Evolutionary conservation across 2,797 vertebrate genomes (phyloP), one percentile per base, ranked within the genome.

Genomic region (Chlorospingus semifuscus): DNA sequence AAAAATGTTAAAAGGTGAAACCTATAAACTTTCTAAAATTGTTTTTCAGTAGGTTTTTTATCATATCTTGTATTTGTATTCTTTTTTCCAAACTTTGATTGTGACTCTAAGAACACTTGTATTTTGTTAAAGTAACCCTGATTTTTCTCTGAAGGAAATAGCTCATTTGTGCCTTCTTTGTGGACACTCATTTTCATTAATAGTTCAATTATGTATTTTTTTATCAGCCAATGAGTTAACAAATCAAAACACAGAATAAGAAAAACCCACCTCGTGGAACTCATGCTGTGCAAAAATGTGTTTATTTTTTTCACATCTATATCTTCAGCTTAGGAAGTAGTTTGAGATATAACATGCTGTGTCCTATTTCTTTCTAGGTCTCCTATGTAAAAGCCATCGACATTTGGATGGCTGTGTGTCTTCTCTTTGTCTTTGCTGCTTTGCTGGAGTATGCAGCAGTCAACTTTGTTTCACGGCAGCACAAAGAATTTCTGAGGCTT

Each of bases 341-440:
- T 61, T 78, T 83, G 39, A 55, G 65, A 59, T 57, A 15, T 69
- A 57, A 78, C 22, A 36, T 57, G 17, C 39, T 41, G 52, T 79
- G 59, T 47, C 30, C 29, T 91, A 9, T 92, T 93, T 93, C 57
- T 66, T 91, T 69, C 59, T 97, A 99, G 99, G 99, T 99, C 77
- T 99, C 99, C 75, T 99, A 99, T 5, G 99, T 99, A 96, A 99
- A 99, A 98, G 99, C 99, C 68, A 99, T 99, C 29, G 99, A 99
- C 96, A 99, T 99, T 97, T 99, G 99, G 99, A 99, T 99, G 99
- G 99, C 99, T 0, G 99, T 99, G 89, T 99, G 99, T 98, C 98
- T 99, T 96, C 98, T 99, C 95, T 99, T 99, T 95, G 99, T 99
- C 93, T 99, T 99, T 96, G 99, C 99, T 82, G 99, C 99, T 46